Percentiles rank a stretch among this genome's conserved stretches.
phyloP scores from a whole-genome alignment of 2,113 vertebrate genomes.

The Apistogramma diplotaenia region DNA sequence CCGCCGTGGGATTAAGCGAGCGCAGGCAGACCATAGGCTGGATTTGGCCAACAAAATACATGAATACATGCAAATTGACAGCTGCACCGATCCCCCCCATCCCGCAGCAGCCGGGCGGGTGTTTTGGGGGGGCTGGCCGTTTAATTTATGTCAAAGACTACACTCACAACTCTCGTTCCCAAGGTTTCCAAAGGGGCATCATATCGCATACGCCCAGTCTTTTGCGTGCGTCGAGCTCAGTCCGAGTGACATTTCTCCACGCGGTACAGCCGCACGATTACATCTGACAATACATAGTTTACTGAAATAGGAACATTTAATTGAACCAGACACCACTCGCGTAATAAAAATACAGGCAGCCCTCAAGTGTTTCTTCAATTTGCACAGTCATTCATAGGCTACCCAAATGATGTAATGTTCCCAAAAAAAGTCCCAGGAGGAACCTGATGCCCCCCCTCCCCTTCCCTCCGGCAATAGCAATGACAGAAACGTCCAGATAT shows the following conservation, averaged over 20 bases:
- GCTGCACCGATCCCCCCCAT: slow-evolving; percentile 65
- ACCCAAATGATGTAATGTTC: slow-evolving; percentile 78
- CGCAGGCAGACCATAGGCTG: slow-evolving; percentile 51
- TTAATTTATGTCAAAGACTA: slow-evolving; percentile 45
- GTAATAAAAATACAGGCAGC: background rate
- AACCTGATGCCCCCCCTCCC: slow-evolving; percentile 42
- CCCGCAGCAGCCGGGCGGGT: slow-evolving; percentile 47
- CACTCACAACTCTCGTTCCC: slow-evolving; percentile 29
- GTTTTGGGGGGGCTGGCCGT: background rate
- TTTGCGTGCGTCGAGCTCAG: slow-evolving; percentile 3
- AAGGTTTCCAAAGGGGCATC: background rate
- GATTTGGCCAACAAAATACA: slow-evolving; percentile 64
- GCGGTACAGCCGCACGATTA: slow-evolving; percentile 31
- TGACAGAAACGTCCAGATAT: slow-evolving; percentile 63
- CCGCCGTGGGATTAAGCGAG: slow-evolving; percentile 67
- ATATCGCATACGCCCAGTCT: slow-evolving; percentile 62
- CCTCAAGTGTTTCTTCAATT: slow-evolving; percentile 9
- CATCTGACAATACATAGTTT: slow-evolving; percentile 1
- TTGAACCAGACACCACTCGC: background rate
- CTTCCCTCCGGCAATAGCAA: slow-evolving; percentile 42
- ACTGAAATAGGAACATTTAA: background rate
- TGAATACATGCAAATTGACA: slow-evolving; percentile 75
- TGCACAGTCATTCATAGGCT: slow-evolving; percentile 57
- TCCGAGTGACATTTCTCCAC: slow-evolving; percentile 19
- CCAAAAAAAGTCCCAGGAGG: slow-evolving; percentile 71